These are phyloP conservation scores for Acanthosepion lycidas DNA, from an alignment of 2,888 invertebrate species.

Conservation along the genomic window DNA sequence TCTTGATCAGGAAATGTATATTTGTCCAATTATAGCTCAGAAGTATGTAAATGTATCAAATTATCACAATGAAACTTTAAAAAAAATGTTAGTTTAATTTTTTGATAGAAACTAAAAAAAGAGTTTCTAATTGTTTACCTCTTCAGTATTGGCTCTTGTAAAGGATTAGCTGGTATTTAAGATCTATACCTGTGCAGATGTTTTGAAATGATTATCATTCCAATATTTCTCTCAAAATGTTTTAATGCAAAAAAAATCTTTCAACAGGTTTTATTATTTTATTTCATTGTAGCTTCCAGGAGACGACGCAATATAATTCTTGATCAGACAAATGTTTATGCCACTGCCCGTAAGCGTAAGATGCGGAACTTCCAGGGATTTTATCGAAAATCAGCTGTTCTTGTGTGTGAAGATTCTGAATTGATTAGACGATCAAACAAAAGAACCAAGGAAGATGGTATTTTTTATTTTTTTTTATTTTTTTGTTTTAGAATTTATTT, in stretches of 20 bases:
- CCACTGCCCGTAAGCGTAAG: constrained; percentile 94
- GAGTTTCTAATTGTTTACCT: too few relatives aligned
- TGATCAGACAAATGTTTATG: constrained; percentile 97
- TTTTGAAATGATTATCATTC: background rate
- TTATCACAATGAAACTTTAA: too few relatives aligned
- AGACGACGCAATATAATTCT: constrained; percentile 90
- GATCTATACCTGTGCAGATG: background rate
- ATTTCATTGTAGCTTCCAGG: constrained; percentile 36
- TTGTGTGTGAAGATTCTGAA: constrained; percentile 90
- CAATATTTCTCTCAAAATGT: background rate
- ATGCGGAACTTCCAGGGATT: constrained; percentile 93
- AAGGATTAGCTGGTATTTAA: background rate
- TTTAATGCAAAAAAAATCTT: too few relatives aligned
- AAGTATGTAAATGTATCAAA: too few relatives aligned
- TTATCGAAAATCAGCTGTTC: constrained; percentile 89
- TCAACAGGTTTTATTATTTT: background rate
- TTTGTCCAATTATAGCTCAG: too few relatives aligned
- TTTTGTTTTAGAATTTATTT: background rate
- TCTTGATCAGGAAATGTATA: too few relatives aligned
- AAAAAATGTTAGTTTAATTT: too few relatives aligned
- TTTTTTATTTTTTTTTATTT: background rate
- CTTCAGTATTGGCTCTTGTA: too few relatives aligned
- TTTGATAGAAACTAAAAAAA: too few relatives aligned
- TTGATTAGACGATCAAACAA: constrained; percentile 85
- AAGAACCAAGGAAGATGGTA: constrained; percentile 87